Base-by-base conservation (phyloP, 1,140 invertebrate species). In the Drosophila navojoa region DNA sequence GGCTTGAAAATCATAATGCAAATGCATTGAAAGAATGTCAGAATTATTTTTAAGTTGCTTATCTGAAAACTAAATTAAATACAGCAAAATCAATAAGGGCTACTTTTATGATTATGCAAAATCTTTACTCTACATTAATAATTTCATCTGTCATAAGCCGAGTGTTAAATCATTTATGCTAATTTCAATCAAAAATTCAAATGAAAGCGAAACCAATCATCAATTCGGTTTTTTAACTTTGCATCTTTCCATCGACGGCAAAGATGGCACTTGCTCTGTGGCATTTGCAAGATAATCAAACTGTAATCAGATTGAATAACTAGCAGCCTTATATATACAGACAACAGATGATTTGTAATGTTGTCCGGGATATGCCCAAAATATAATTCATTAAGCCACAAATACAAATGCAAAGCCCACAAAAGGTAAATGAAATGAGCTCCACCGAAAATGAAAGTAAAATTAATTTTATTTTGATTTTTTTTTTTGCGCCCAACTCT, bases 401-500 rank as follows among this genome's bases (percentile, higher is more conserved):
- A 11, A 50, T 2, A 54, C 35, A 53, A 35, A 44, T 13, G 50
- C 50, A 53, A 42, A 68, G 9, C 38, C 11, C 32, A 58, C 10
- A 15, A 76, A 81, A 71, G 49, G 50, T 57, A 64, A 85, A 67
- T 50, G 58, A 81, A 74, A 72, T 63, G 58, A 77, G 70, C 70
- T 59, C 38, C 63, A 77, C 45, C 79, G 73, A 89, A 89, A 89
- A 89, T 89, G 84, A 89, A 89, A 89, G 84, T 89, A 89, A 89
- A 87, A 89, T 89, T 63, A 61, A 80, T 77, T 80, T 82, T 74
- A 63, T 68, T 85, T 76, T 70, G 64, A 70, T 78, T 40, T 70
- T 72, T 29, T 15, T 52, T 16, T 47, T 53, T 76, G 27, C 4
- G 45, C 42, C n/a, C 7, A 7, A 15, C 42, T 45, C 79, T 70